Conservation (phyloP, 2,888 invertebrate genomes). For the Ectemnius cavifrons region DNA sequence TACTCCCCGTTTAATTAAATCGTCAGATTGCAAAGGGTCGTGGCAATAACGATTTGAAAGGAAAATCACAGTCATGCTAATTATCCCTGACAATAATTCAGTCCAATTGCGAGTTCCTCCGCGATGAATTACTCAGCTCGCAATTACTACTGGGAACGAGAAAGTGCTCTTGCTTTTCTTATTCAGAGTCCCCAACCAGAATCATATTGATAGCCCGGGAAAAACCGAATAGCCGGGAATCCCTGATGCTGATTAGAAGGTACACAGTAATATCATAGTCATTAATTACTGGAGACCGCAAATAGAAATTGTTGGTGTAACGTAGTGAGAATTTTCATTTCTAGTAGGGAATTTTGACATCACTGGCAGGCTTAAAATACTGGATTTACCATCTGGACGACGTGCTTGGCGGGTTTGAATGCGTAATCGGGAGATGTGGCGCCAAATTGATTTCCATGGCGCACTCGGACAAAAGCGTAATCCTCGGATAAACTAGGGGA, state of each 20-base stretch:
- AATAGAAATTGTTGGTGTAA: too few species aligned
- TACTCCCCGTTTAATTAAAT: too few species aligned
- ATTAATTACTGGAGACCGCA: too few species aligned
- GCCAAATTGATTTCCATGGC: conserved; percentile 35
- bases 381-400: background rate
- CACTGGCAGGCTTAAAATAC: background rate
- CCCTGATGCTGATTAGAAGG: too few species aligned
- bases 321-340: too few species aligned
- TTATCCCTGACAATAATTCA: conserved; percentile 44
- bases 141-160: conserved; percentile 44
- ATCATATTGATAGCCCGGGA: background rate
- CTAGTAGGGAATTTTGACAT: background rate
- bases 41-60: too few species aligned
- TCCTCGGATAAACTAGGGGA: conserved; percentile 18
- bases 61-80: conserved; percentile 32
- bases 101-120: conserved; percentile 37
- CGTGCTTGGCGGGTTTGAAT: background rate
- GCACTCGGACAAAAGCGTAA: conserved; percentile 25
- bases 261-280: too few species aligned
- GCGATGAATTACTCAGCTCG: conserved; percentile 23
- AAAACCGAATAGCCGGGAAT: too few species aligned
- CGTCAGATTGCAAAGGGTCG: too few species aligned
- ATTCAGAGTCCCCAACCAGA: conserved; percentile 13
- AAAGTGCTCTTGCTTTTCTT: conserved; percentile 58
- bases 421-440: conserved; percentile 16